A percentile compares a stretch with the other conserved stretches of the same genome.
Conservation (phyloP, 1,140 invertebrate species). For the Drosophila gunungcola region DNA sequence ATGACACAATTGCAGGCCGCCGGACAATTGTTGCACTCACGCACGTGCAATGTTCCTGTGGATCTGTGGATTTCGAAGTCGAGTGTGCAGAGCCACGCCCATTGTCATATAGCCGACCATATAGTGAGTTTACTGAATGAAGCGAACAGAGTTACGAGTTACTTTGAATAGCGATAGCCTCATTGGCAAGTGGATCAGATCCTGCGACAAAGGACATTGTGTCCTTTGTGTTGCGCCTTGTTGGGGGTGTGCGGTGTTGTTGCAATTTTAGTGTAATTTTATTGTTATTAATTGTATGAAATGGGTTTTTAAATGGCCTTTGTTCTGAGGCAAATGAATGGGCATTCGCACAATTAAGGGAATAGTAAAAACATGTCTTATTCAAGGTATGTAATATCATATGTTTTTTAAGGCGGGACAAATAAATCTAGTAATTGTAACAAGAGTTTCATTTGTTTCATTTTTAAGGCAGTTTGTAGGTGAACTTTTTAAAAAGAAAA, state of each 20-base stretch:
- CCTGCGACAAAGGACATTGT: conserved; percentile 47
- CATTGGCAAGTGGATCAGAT: conserved; percentile 52
- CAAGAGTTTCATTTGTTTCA: background rate
- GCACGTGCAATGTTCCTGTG: conserved; percentile 61
- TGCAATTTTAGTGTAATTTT: conserved; percentile 78
- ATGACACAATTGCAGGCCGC: conserved; percentile 73
- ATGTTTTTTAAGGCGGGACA: conserved; percentile 7
- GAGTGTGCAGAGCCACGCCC: conserved; percentile 45
- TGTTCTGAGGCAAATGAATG: conserved; percentile 32
- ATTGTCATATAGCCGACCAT: conserved; percentile 45
- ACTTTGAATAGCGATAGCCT: conserved; percentile 67
- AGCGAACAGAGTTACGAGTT: conserved; percentile 58
- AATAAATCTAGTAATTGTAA: conserved; percentile 28
- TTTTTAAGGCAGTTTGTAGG: no score
- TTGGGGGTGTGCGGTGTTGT: conserved; percentile 63
- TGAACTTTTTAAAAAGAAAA: no score
- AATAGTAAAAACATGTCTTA: conserved; percentile 13
- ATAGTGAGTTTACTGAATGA: conserved; percentile 61
- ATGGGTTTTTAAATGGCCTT: conserved; percentile 67
- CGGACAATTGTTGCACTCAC: conserved; percentile 66
- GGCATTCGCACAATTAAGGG: conserved; percentile 12
- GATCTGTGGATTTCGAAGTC: conserved; percentile 31
- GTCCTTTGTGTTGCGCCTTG: conserved; percentile 44
- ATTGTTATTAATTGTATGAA: conserved; percentile 78
- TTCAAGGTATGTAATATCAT: conserved; percentile 8